phyloP scores from a whole-genome alignment of 1,140 invertebrate genomes.

The Samia ricini region DNA sequence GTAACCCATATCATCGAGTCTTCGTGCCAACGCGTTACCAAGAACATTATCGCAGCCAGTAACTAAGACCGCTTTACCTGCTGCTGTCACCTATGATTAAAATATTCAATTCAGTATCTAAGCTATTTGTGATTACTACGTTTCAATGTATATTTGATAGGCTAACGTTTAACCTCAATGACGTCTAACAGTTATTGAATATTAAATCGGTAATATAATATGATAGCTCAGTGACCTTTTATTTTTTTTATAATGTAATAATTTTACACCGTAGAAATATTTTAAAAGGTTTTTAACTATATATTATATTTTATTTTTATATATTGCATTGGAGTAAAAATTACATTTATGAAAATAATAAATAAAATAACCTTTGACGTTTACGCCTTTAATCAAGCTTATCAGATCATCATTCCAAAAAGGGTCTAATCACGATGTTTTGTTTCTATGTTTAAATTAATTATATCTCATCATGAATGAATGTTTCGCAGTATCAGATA shows the following conservation, averaged over 20 bases:
- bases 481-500: slow-evolving; percentile 24
- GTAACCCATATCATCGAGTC: slow-evolving; percentile 88
- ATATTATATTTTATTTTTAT: too few species aligned
- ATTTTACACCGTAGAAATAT: background rate
- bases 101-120: background rate
- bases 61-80: slow-evolving; percentile 88
- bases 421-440: slow-evolving; percentile 18
- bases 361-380: background rate
- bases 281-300: background rate
- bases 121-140: too few species aligned
- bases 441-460: slow-evolving; percentile 23
- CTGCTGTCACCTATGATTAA: slow-evolving; percentile 82
- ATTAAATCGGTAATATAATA: too few species aligned
- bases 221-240: too few species aligned
- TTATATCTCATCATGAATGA: slow-evolving; percentile 28
- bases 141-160: too few species aligned
- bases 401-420: background rate
- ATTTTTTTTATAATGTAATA: too few species aligned
- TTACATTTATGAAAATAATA: background rate
- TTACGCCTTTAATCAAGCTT: background rate
- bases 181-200: too few species aligned
- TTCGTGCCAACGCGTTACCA: slow-evolving; percentile 85
- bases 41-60: slow-evolving; percentile 91
- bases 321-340: too few species aligned
- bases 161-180: too few species aligned